phyloP scores from a whole-genome alignment of 2,113 vertebrate species.

The Carassius gibelio region DNA sequence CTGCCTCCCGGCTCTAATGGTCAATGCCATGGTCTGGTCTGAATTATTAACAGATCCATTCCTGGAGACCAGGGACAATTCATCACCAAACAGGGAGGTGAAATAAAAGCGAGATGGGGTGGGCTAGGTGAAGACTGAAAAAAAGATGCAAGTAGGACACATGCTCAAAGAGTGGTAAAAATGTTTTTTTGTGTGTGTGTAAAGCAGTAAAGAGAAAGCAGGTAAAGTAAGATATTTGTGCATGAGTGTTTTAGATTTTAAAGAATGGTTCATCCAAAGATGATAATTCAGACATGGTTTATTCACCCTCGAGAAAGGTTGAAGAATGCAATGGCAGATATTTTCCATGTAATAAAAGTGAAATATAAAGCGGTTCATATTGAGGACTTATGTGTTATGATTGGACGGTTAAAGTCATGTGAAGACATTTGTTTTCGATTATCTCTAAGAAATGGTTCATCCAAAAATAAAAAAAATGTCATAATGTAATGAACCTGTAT shows the following conservation, averaged over 20 bases:
- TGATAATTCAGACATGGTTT: no score
- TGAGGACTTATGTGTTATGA: neutral
- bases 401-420: neutral
- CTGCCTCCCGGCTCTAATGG: conserved; percentile 71
- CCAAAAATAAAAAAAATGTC: neutral
- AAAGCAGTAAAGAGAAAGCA: neutral
- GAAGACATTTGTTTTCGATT: neutral
- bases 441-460: neutral
- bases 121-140: conserved; percentile 22
- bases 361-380: neutral
- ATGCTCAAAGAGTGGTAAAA: neutral
- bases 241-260: neutral
- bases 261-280: neutral
- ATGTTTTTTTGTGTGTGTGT: neutral
- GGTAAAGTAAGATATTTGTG: neutral
- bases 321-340: neutral
- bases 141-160: conserved; percentile 2
- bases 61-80: conserved; percentile 70
- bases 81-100: conserved; percentile 69
- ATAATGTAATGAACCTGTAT: no score
- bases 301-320: neutral
- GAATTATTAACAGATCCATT: conserved; percentile 81
- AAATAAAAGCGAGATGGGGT: conserved; percentile 44
- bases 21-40: conserved; percentile 72
- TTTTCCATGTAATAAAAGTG: neutral